phyloP scores from a whole-genome alignment of 2,113 vertebrate species.

The Merops nubicus region DNA sequence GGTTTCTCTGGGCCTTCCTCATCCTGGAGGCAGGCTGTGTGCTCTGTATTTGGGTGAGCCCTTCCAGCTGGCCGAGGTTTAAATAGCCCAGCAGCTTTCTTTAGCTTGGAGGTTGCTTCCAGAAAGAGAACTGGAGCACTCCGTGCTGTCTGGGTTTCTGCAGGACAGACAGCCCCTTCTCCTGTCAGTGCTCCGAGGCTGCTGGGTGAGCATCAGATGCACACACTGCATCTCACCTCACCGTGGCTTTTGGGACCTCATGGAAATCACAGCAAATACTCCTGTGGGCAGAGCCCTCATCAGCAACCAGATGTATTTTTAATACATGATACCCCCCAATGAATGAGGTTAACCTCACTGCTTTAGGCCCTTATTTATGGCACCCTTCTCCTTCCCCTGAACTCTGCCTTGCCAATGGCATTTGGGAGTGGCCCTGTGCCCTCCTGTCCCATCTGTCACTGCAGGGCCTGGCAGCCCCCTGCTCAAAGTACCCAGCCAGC shows the following conservation, averaged over 20 bases:
- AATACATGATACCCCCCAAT: background rate
- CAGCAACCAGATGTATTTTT: background rate
- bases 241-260: rapidly evolving
- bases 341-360: background rate
- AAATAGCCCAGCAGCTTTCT: background rate
- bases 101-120: background rate
- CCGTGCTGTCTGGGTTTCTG: background rate
- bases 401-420: background rate
- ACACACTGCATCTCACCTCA: background rate
- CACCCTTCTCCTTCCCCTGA: background rate
- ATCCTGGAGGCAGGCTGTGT: background rate
- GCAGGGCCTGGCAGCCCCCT: background rate
- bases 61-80: background rate
- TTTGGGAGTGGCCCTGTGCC: background rate
- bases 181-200: background rate
- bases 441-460: rapidly evolving
- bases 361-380: background rate
- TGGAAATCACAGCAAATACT: background rate
- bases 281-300: background rate
- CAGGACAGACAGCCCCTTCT: background rate
- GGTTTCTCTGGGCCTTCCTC: background rate
- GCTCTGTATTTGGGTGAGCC: background rate
- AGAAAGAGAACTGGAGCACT: background rate
- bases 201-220: background rate
- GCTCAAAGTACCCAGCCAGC: background rate